Conservation (phyloP, 2,113 vertebrate genomes). For the Gambusia affinis region DNA sequence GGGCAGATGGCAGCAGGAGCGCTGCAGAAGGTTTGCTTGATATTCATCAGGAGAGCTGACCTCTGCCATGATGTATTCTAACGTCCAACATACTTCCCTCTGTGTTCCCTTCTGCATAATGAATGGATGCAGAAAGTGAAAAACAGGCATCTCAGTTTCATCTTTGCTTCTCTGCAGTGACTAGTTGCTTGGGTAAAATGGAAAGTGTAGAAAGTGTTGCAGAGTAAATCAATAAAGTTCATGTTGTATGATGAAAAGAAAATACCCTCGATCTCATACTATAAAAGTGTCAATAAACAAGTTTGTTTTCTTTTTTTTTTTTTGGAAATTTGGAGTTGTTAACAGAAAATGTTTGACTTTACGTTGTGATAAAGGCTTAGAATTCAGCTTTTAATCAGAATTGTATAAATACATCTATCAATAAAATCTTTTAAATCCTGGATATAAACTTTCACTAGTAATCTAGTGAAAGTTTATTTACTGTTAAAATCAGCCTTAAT, state of each 20-base stretch:
- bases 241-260: constrained; percentile 11
- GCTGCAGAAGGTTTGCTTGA: constrained; percentile 68
- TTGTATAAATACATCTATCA: background rate
- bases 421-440: too few species aligned
- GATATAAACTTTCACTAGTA: background rate
- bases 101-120: constrained; percentile 72
- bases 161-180: background rate
- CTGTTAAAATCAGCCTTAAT: background rate
- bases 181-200: background rate
- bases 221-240: constrained; percentile 15
- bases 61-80: constrained; percentile 66
- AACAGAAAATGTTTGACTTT: background rate
- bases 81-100: constrained; percentile 54
- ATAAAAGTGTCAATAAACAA: constrained; percentile 8
- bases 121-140: constrained; percentile 45
- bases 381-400: background rate
- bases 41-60: constrained; percentile 76
- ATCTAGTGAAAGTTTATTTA: background rate
- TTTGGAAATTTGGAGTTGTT: background rate
- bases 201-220: constrained; percentile 1
- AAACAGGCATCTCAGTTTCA: constrained; percentile 45
- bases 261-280: constrained; percentile 17
- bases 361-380: background rate
- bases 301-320: background rate
- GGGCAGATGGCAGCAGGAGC: constrained; percentile 78